Evolutionary conservation across 1,140 invertebrate genomes (phyloP), one percentile per base, ranked within the genome.

Genomic region (Drosophila rufa): DNA sequence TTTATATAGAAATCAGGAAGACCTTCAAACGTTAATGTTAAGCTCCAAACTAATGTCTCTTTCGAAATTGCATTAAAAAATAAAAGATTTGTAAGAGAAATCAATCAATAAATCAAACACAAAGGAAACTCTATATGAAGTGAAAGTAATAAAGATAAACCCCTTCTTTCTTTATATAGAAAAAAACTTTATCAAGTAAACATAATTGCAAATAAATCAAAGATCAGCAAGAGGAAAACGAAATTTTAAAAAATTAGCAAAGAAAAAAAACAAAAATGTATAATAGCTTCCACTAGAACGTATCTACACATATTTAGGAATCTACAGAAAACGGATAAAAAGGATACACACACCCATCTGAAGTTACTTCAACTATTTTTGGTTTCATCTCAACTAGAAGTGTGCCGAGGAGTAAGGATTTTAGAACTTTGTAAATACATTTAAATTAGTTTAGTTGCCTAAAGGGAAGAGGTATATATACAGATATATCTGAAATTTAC

Each of bases 311-410:
- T 61, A 67, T 53, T 69, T 77, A 78, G 38, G 36, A 71, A 36
- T 17, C 51, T 8, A 43, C 27, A 45, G 38, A 58, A 9, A 22
- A 36, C 3, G 9, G 33, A 36, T 36, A 53, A 27, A n/a, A 11
- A 50, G 11, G 17, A 51, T 25, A 53, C 50, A 55, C 51, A 55
- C 36, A 55, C 51, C 81, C 70, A 77, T 83, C 78, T 77, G 71
- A 80, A 87, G 84, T 67, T 59, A 83, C 83, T 89, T 87, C 58
- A 78, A 80, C 40, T 46, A 57, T 78, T 83, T 87, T 86, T 83
- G 76, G 77, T 84, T 84, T 89, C 84, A 86, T 46, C 33, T 71
- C 38, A 43, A 58, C 33, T 58, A 48, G 8, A 57, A 45, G 48
- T 57, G 43, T 51, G 47, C 42, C 22, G 51, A 36, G 42, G 19